Evolutionary conservation across 2,797 vertebrate species (phyloP), one percentile per base, ranked within the genome.

Genomic region (Taenioides sp.): DNA sequence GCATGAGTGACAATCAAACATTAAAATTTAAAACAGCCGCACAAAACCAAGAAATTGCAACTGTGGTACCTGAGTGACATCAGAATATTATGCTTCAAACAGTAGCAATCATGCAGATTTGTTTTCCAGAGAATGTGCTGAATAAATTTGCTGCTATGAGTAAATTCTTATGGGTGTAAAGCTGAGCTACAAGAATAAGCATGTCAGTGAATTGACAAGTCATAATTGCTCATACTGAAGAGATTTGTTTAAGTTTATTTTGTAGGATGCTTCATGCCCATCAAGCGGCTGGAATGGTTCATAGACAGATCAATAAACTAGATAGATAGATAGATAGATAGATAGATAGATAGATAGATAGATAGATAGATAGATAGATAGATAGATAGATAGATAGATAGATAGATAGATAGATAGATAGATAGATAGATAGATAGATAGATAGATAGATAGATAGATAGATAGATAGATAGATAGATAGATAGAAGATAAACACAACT

Each of bases 1-100:
- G 81, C 75, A 64, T 72, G 70, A 74, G 57, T 75, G 27, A 34
- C 58, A 66, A 34, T 67, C 57, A 78, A 74, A 78, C 66, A 79
- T 76, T 76, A 49, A 65, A 80, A 83, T 77, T 72, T 79, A 68
- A 82, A 84, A 82, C 18, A 73, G 72, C 73, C 70, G 82, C 75
- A 78, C 47, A 66, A 70, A 69, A 82, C 65, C 65, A 37, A 28
- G 66, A 63, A 67, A 75, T 76, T 79, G 67, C 67, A 71, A 67
- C 27, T 52, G 28, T 68, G 74, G 55, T 73, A 72, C 71, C 72
- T 80, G 73, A 70, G 75, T 73, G 73, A 80, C 37, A 70, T 76
- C 60, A 76, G 52, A 81, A 75, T 43, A 47, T 27, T 57, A 22
- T 65, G 71, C 81, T 76, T 68, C 61, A 75, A 59, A 80, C 75